Evolutionary conservation across 2,888 invertebrate genomes (phyloP), one percentile per base, ranked within the genome.

Genomic region (Morpho achilles): DNA sequence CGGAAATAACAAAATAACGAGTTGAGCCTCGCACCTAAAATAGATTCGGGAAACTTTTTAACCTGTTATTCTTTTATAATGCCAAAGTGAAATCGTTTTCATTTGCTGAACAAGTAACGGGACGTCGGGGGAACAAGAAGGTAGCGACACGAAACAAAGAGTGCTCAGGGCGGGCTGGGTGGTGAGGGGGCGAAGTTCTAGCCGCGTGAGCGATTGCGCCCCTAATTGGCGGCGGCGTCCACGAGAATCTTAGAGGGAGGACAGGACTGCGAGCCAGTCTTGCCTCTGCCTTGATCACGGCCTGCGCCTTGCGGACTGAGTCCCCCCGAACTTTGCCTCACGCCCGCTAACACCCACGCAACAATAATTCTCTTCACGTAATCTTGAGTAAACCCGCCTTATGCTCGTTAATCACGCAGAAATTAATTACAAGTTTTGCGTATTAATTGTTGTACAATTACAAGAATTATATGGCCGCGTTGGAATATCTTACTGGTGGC

Each of bases 161-260:
- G 77, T 74, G 76, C 73, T 73, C 70, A 74, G 69, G 68, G 70
- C 63, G 68, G 69, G 66, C 51, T 64, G 63, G 61, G 69, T 69
- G 66, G 67, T 59, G 69, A 70, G 74, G 70, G 72, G 69, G 72
- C 75, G 76, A 73, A 71, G 75, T 72, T 67, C 82, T 79, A 79
- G 82, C 86, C 86, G 87, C 84, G 82, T 90, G 91, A 91, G 88
- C 85, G 91, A 91, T 91, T 91, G 91, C 87, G 84, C 80, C 82
- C 87, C 87, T 91, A 91, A 91, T 91, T 91, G 91, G 91, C 85
- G 84, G 79, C 84, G 91, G 90, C 91, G 89, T 88, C 84, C 90
- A 89, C 90, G 86, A 89, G 90, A 91, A 87, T 91, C 91, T 91
- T 91, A 85, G 87, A 85, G 87, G 87, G 87, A 90, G 87, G 87